These are phyloP conservation scores for Drosophila tropicalis DNA, from an alignment of 1,140 invertebrate species.

Conservation along the genomic window DNA sequence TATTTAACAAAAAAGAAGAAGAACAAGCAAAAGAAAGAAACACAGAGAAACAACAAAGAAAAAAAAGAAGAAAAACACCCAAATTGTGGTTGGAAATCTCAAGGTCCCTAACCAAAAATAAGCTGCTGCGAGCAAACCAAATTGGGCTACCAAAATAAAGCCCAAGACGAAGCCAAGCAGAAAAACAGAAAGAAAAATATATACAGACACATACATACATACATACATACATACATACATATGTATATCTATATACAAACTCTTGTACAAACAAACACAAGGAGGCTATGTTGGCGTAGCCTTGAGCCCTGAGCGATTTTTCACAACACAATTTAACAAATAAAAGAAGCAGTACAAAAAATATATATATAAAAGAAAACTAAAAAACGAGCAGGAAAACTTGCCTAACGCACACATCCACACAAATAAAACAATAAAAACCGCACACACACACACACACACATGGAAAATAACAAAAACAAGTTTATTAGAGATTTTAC, in stretches of 20 bases:
- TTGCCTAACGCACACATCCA: conserved; percentile 44
- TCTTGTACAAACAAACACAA: conserved; percentile 47
- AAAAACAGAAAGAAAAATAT: conserved; percentile 53
- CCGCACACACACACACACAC: conserved; percentile 41
- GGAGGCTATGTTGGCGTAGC: conserved; percentile 39
- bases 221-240: conserved; percentile 17
- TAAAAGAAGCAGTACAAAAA: conserved; percentile 60
- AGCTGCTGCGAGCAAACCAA: conserved; percentile 57
- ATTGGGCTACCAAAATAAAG: conserved; percentile 70
- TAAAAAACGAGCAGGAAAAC: conserved; percentile 67
- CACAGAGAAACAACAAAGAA: no score
- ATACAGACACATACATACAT: conserved; percentile 34
- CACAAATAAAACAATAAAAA: conserved; percentile 80
- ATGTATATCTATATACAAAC: conserved; percentile 37
- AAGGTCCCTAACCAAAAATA: conserved; percentile 45
- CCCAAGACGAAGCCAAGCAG: conserved; percentile 52
- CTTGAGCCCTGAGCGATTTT: conserved; percentile 70
- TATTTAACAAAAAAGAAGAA: conserved; percentile 43
- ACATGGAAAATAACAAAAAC: conserved; percentile 47
- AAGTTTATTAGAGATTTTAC: conserved; percentile 81
- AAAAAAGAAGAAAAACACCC: neutral
- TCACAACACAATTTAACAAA: conserved; percentile 81
- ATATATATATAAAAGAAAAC: conserved; percentile 20
- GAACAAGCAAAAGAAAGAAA: neutral
- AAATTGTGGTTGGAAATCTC: conserved; percentile 38